phyloP scores from a whole-genome alignment of 1,140 invertebrate species.

The Listronotus bonariensis region DNA sequence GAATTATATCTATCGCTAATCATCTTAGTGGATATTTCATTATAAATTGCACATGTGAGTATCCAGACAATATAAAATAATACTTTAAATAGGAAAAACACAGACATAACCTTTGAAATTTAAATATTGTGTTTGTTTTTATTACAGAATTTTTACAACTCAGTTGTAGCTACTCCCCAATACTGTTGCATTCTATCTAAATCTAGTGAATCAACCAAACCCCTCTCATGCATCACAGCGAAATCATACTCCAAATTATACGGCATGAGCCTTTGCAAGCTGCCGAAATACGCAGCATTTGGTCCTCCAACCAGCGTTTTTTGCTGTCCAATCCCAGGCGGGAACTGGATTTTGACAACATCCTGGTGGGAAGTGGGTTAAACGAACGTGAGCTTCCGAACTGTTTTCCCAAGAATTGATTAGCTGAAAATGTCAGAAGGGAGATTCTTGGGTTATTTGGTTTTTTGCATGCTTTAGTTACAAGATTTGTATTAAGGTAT shows the following conservation, averaged over 20 bases:
- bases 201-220: constrained; percentile 72
- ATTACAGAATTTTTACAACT: constrained; percentile 66
- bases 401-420: constrained; percentile 70
- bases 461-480: constrained; percentile 29
- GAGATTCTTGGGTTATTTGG: constrained; percentile 21
- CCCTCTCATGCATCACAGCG: constrained; percentile 76
- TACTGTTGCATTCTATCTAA: constrained; percentile 84
- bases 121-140: too few species aligned
- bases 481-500: not conserved
- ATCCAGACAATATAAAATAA: too few species aligned
- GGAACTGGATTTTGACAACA: constrained; percentile 52
- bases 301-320: constrained; percentile 69
- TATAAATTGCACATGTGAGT: too few species aligned
- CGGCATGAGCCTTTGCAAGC: constrained; percentile 79
- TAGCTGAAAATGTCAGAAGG: constrained; percentile 12
- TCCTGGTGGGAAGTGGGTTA: constrained; percentile 59
- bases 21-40: too few species aligned
- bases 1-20: too few species aligned
- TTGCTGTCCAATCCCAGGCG: constrained; percentile 57
- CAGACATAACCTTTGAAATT: too few species aligned
- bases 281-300: constrained; percentile 84
- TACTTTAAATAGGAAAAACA: too few species aligned
- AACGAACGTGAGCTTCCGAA: constrained; percentile 80
- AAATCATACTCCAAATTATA: constrained; percentile 85
- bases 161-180: constrained; percentile 84